phyloP scores from a whole-genome alignment of 2,888 invertebrate species.

The Scaeva pyrastri region DNA sequence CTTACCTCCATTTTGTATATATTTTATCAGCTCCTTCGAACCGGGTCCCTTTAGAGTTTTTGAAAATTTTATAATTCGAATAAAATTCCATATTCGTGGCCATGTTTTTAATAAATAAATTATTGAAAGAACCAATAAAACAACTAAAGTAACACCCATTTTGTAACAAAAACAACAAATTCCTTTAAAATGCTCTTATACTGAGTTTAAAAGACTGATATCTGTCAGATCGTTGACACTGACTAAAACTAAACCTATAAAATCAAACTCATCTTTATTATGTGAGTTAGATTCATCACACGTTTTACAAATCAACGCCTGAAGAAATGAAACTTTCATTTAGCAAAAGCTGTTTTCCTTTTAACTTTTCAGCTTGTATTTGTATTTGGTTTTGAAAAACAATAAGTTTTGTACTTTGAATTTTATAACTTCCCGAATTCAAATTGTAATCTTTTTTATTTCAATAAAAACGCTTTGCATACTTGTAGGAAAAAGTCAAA shows the following conservation, averaged over 20 bases:
- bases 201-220: background rate
- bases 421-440: too few species aligned
- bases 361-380: too few species aligned
- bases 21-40: constrained; percentile 79
- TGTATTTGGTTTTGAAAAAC: too few species aligned
- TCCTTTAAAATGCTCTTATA: background rate
- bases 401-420: too few species aligned
- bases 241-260: background rate
- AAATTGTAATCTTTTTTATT: too few species aligned
- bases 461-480: too few species aligned
- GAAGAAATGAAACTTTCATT: too few species aligned
- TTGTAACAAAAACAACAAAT: background rate
- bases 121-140: constrained; percentile 34
- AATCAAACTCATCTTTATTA: background rate
- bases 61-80: constrained; percentile 79
- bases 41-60: constrained; percentile 80
- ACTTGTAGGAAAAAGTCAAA: too few species aligned
- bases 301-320: too few species aligned
- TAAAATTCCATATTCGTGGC: constrained; percentile 71
- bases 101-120: constrained; percentile 48
- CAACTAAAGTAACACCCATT: constrained; percentile 44
- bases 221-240: background rate
- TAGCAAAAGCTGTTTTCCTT: too few species aligned
- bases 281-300: too few species aligned
- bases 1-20: constrained; percentile 81